These are phyloP conservation scores for Anableps anableps DNA, from an alignment of 2,797 vertebrate species.

Conservation along the genomic window DNA sequence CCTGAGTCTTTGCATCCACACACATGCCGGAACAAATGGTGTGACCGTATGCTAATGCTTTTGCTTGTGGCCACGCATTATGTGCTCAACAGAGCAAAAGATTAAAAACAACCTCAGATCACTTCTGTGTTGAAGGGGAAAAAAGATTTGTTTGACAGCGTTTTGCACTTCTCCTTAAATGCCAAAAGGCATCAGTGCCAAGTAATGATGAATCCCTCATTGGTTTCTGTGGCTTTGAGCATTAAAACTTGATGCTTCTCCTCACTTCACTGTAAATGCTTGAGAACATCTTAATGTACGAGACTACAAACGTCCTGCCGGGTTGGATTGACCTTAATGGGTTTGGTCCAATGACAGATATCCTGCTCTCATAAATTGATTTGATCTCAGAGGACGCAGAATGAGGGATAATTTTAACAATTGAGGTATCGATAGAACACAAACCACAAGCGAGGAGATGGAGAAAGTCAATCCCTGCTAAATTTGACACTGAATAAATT, in stretches of 20 bases:
- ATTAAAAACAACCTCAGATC: conserved; percentile 72
- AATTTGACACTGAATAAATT: conserved; percentile 61
- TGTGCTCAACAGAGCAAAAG: conserved; percentile 76
- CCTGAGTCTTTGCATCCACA: conserved; percentile 56
- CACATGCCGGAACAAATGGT: conserved; percentile 60
- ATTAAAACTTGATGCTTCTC: conserved; percentile 83
- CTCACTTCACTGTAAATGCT: conserved; percentile 79
- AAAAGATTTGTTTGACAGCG: conserved; percentile 70
- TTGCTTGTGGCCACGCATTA: conserved; percentile 73
- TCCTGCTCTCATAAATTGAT: conserved; percentile 82
- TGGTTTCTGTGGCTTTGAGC: conserved; percentile 84
- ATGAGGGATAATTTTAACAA: conserved; percentile 81
- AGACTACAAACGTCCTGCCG: conserved; percentile 77
- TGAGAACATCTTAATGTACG: conserved; percentile 81
- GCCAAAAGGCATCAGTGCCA: conserved; percentile 74
- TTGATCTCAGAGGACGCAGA: conserved; percentile 80
- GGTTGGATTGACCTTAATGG: conserved; percentile 81
- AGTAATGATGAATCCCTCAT: conserved; percentile 79
- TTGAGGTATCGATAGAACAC: conserved; percentile 80
- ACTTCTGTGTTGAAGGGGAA: conserved; percentile 60
- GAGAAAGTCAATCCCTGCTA: conserved; percentile 70
- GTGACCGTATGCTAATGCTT: conserved; percentile 70
- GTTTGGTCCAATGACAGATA: conserved; percentile 81
- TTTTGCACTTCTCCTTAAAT: conserved; percentile 72
- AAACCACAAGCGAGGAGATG: conserved; percentile 74